Base-by-base conservation (phyloP, 2,888 invertebrate genomes). In the Temnothorax ravouxi region DNA sequence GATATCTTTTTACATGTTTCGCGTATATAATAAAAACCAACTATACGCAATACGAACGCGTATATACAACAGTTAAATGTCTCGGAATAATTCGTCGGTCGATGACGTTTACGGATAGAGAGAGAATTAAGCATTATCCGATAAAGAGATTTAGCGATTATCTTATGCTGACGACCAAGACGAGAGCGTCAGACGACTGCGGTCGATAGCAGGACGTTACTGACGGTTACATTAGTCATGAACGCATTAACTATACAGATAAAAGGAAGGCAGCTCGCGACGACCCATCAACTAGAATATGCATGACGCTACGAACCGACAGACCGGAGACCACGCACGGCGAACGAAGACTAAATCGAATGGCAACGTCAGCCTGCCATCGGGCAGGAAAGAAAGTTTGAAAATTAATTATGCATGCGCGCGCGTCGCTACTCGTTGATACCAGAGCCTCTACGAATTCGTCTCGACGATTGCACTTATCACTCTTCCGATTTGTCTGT, bases 171-270 rank as follows among this genome's bases (percentile, higher is more conserved):
- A 29, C 67, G 21, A 56, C 56, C 44, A 13, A 84, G 79, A 69
- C 71, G 67, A 76, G 34, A 79, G 41, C 80, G 18, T 21, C 69
- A 47, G 80, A 29, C 71, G 82, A 83, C 77, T 75, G 44, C 85
- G 86, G 85, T 90, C 90, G 89, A 89, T 90, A 86, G 83, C 34
- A 69, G 69, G 50, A 85, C 86, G 79, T 90, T 88, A 87, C 89
- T 86, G 85, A 74, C 79, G 67, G 67, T 69, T 90, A 87, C 91
- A 90, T 90, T 87, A 91, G 81, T 88, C 87, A 91, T 86, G 88
- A 87, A 83, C 85, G 88, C 91, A 91, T 92, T 91, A 92, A 92
- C 87, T 89, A 91, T 91, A 90, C 89, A 92, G 91, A 86, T 90
- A 90, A 89, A 91, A 89, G 88, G 88, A 88, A 88, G 87, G 85